Evolutionary conservation across 2,113 vertebrate species (phyloP).

Genomic region (Mugil cephalus): DNA sequence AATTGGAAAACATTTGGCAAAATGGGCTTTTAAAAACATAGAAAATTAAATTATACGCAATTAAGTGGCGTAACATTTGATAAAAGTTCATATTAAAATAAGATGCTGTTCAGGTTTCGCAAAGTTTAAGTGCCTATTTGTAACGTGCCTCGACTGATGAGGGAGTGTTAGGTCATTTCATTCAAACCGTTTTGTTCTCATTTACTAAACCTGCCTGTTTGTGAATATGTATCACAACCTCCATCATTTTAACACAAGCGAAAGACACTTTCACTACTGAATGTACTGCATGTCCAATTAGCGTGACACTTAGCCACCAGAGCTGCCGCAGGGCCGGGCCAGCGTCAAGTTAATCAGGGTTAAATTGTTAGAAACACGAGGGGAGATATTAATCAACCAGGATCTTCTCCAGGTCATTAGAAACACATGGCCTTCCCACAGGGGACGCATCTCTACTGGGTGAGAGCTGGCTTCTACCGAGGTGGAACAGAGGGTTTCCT

Average conservation of each 20-base stretch:
- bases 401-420: constrained; percentile 72
- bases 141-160: background rate
- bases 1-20: constrained; percentile 56
- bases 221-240: background rate
- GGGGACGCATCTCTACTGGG: constrained; percentile 66
- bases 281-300: constrained; percentile 68
- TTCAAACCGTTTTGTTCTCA: constrained; percentile 7
- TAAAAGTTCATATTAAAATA: constrained; percentile 42
- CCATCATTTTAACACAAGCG: constrained; percentile 17
- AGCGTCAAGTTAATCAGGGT: constrained; percentile 76
- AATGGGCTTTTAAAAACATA: constrained; percentile 36
- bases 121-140: constrained; percentile 24
- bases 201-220: background rate
- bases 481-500: constrained; percentile 68
- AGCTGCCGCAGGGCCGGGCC: constrained; percentile 50
- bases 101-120: constrained; percentile 11
- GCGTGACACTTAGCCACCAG: constrained; percentile 49
- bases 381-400: constrained; percentile 70
- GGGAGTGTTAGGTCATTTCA: background rate
- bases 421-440: constrained; percentile 66
- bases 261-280: constrained; percentile 35
- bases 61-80: constrained; percentile 22
- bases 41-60: constrained; percentile 47
- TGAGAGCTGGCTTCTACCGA: constrained; percentile 71
- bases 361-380: constrained; percentile 78